Base-by-base conservation (phyloP, 35 echinoderm and acorn worm species). In the Stichopus chloronotus region DNA sequence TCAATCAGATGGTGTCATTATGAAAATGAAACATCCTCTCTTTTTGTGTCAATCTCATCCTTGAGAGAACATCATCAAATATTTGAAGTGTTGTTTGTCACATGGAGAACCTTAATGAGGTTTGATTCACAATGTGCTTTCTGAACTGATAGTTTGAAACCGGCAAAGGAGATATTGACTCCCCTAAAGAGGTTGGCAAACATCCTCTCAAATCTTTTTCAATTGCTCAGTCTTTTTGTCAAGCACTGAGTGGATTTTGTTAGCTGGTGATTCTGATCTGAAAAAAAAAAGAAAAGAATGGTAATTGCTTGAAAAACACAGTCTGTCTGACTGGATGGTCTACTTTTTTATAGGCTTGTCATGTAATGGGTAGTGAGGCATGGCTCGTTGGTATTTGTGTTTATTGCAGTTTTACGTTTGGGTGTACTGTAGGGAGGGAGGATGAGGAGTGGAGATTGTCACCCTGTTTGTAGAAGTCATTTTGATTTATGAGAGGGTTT, bases 281-380 rank as follows among this genome's bases (percentile, higher is more conserved):
- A 52, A 81, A 7, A 43, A 52, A 81, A 7, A 43, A 43, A 43
- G 30, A 43, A 43, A 14, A 54, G 79, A 81, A 81, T 81, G 79
- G 79, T 81, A 81, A 81, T 81, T 81, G 79, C 79, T 54, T 81
- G 25, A 81, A 81, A 81, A 81, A 81, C 25, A 81, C 79, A 81
- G 79, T 81, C 79, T 81, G 79, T 81, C 79, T 81, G 79, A 30
- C 79, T 43, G 25, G 11, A 16, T 12, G 25, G 79, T 14, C 79
- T 81, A 14, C 13, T 5, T 81, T 25, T 54, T 52, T 14, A 4
- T 52, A 54, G 79, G 72, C 72, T 21, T 76, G 72, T 17, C 72
- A 43, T 43, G 30, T 43, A 43, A 43, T 43, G 30, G 30, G 30
- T 43, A 43, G 0, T 43, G 30, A 43, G 30, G 30, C 30, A 43